A percentile compares a stretch with the other conserved stretches of the same genome.
Conservation (phyloP, 2,797 vertebrate genomes). For the Bucorvus abyssinicus region DNA sequence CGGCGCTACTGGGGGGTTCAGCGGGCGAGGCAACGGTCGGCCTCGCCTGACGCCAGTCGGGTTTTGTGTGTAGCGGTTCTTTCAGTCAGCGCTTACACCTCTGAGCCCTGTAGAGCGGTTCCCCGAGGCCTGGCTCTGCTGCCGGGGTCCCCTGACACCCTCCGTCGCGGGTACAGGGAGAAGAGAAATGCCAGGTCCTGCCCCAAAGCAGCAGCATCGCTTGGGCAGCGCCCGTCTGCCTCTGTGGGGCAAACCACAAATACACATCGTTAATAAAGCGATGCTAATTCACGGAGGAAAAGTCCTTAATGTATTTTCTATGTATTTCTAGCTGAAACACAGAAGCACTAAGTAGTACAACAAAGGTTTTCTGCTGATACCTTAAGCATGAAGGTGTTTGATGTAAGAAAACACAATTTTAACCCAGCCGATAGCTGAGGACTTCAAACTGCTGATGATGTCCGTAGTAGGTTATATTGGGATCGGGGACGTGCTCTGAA, state of each 20-base stretch:
- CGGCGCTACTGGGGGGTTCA: accelerated
- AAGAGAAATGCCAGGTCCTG: accelerated
- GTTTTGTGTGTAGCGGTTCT: background rate
- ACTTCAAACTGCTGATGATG: background rate
- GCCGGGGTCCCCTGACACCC: background rate
- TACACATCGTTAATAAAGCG: accelerated
- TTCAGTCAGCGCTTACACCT: too few relatives aligned
- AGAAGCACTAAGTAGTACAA: accelerated
- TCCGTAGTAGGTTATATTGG: constrained; percentile 16
- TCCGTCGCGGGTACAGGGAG: accelerated
- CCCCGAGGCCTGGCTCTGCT: background rate
- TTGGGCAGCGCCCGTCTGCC: accelerated
- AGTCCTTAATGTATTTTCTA: accelerated
- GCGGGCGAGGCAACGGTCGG: background rate
- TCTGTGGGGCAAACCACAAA: accelerated
- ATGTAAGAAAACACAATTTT: background rate
- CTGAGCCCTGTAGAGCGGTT: background rate
- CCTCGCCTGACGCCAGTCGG: background rate
- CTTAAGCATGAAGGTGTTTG: accelerated
- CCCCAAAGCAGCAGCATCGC: background rate
- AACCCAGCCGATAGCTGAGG: background rate
- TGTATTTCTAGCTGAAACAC: background rate
- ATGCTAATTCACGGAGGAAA: accelerated
- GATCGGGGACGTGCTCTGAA: background rate
- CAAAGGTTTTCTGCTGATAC: background rate